phyloP scores from a whole-genome alignment of 2,797 vertebrate species.

The Tadarida brasiliensis region DNA sequence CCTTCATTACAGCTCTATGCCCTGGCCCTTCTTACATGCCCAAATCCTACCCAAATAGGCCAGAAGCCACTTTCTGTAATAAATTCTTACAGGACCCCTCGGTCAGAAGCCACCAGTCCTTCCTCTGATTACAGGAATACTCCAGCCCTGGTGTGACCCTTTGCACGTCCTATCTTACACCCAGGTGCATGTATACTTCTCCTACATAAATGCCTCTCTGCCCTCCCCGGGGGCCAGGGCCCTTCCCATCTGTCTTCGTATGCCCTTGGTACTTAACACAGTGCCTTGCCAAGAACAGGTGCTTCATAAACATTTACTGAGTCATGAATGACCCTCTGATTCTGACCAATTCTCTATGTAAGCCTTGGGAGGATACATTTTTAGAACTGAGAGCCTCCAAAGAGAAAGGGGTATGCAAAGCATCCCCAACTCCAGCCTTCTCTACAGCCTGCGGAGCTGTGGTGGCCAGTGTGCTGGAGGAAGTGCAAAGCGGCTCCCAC shows the following conservation, averaged over 20 bases:
- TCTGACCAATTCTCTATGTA: background rate
- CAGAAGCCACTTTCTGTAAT: background rate
- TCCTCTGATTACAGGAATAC: background rate
- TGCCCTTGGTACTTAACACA: background rate
- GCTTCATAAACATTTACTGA: background rate
- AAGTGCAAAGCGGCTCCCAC: background rate
- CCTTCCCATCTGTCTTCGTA: background rate
- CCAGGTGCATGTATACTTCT: background rate
- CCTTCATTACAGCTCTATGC: background rate
- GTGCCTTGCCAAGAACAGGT: background rate
- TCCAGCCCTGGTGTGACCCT: fast-evolving
- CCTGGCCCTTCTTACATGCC: background rate
- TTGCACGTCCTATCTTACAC: background rate
- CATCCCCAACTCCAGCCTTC: background rate
- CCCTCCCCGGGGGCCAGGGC: background rate
- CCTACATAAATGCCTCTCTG: background rate
- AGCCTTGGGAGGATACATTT: background rate
- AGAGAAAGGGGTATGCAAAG: background rate
- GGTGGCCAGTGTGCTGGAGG: background rate
- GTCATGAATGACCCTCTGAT: background rate
- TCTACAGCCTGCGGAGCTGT: background rate
- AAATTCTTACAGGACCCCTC: background rate
- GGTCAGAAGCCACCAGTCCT: background rate
- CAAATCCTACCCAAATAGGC: background rate
- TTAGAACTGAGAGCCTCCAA: background rate